Evolutionary conservation across 2,797 vertebrate species (phyloP).

Genomic region (Acipenser transmontanus): DNA sequence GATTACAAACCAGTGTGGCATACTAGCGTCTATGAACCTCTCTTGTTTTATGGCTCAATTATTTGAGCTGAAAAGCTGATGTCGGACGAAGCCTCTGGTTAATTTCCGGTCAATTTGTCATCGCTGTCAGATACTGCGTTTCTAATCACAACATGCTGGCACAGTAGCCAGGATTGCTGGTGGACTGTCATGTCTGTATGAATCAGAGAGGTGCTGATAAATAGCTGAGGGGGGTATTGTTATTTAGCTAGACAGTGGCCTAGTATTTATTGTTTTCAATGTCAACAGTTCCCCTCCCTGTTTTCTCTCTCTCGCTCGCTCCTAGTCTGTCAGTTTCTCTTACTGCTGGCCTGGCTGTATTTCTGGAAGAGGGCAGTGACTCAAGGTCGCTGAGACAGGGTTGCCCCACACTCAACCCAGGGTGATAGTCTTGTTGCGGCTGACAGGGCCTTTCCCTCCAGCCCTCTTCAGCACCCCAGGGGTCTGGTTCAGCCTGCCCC

Average conservation of each 20-base stretch:
- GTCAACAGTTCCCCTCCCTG: background rate
- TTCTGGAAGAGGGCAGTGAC: no score
- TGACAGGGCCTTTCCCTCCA: no score
- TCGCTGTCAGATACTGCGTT: background rate
- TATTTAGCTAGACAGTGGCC: background rate
- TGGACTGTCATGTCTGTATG: background rate
- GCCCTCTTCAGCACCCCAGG: no score
- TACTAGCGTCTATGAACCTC: no score
- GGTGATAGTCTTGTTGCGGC: no score
- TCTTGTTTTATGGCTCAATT: no score
- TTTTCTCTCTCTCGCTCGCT: background rate
- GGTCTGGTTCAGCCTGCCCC: no score
- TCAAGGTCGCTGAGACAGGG: no score
- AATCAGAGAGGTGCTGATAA: background rate
- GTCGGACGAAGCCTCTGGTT: background rate
- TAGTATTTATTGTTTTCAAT: background rate
- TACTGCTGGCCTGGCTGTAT: background rate
- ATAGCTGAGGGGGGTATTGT: background rate
- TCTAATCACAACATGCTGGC: background rate
- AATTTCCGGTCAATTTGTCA: background rate
- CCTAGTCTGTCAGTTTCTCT: background rate
- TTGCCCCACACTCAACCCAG: no score
- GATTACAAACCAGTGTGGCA: no score
- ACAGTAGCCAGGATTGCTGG: background rate
- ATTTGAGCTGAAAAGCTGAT: no score